Base-by-base conservation (phyloP, 1,140 invertebrate species). In the Aphelenchoides besseyi region DNA sequence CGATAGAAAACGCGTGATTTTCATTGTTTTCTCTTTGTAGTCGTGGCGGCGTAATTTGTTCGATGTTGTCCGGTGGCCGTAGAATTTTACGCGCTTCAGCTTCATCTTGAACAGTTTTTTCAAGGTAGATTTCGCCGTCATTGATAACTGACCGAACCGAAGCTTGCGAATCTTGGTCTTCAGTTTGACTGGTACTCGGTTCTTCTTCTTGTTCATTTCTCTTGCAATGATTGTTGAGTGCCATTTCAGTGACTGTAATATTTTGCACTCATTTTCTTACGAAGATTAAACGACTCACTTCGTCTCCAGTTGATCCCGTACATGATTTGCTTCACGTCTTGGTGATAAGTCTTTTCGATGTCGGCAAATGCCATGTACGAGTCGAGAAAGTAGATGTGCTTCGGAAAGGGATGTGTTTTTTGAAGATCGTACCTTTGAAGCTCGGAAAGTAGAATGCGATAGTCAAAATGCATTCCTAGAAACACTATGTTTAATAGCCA, bases 351-450 rank as follows among this genome's bases (percentile, higher is more conserved):
- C 70, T 74, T 72, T 53, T 74, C 73, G 36, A 74, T 55, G 33
- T 74, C 72, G 26, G 62, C 30, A 30, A 70, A 73, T 29, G 67
- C 48, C 2, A 74, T 18, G 48, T 74, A 74, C 8, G 73, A 74
- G 69, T 74, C 73, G 3, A 70, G n/a, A 55, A 67, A 74, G 36
- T 41, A 74, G n/a, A 74, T 18, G 0, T 57, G 26, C 16, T 54
- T 26, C 66, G 53, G 57, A 9, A 74, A 12, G 0, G 30, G 36
- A 36, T 71, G 57, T 9, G 68, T 53, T 35, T 55, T 36, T 5
- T 57, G 3, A 55, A 76, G 26, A 1, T 72, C 36, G 30, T 72
- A 72, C 29, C 74, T 29, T 8, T 41, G 26, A 3, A 76, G 33
- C 30, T 76, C 75, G 3, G 52, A 62, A 35, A 67, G 69, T 16